Base-by-base conservation (phyloP, 2,797 vertebrate genomes). In the Mus spretus region DNA sequence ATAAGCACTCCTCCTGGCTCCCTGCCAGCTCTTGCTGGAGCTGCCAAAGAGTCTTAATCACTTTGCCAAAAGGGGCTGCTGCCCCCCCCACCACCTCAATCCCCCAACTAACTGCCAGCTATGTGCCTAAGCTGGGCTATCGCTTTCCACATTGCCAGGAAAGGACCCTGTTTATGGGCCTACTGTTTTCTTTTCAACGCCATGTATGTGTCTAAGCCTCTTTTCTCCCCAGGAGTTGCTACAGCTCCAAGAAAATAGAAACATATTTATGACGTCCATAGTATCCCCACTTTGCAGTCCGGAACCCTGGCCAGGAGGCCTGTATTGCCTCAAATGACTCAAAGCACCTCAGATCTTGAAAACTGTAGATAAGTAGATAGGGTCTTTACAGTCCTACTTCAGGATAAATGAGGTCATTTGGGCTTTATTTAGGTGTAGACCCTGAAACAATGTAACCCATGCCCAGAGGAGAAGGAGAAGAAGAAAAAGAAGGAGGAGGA, bases 31-130 rank as follows among this genome's bases (percentile, higher is more conserved):
- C 94, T 75, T 96, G 93, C 97, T 97, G 77, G 17, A 31, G 88
- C 80, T 98, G 97, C 98, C 98, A 98, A 97, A 96, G 98, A 98
- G 94, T 98, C 97, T 98, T 98, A 96, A 98, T 97, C 97, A 96
- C 40, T 90, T 97, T 97, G 95, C 91, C 96, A 96, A 96, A 98
- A 96, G 96, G 88, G 95, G 65, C 93, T 40, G 65, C 83, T 81
- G 95, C 15, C n/a, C 50, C 53, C 24, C n/a, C 50, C n/a, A 10
- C 50, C 72, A 20, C 13, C 61, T n/a, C 8, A 1, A 24, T 26
- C 15, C 72, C 95, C 83, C 79, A 20, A 22, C 97, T 26, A 37
- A 67, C n/a, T 96, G 97, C 97, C 97, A 98, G 96, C 85, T 94
- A 0, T 20, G 19, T 57, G 77, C 75, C 92, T 65, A 57, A 61